Conservation (phyloP, 1,140 invertebrate genomes). For the Calosoma granatense region DNA sequence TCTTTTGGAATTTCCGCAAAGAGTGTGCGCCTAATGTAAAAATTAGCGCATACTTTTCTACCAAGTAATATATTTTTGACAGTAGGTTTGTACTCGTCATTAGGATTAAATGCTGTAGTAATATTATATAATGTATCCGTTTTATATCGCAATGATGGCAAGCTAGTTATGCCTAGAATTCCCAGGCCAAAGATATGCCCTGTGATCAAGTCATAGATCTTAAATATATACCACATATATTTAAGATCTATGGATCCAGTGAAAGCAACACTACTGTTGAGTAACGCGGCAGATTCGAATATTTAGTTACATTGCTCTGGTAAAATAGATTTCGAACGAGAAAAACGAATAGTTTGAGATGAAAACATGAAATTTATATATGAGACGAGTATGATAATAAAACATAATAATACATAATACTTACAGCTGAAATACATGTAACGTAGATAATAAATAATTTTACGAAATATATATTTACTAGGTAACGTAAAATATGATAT, state of each 20-base stretch:
- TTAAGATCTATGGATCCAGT: too few species aligned
- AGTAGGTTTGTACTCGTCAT: conserved; percentile 13
- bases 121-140: conserved; percentile 42
- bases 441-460: not conserved
- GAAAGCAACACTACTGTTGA: too few species aligned
- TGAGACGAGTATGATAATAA: not conserved
- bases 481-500: not conserved
- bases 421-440: not conserved
- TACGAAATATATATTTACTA: not conserved
- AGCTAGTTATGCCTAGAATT: too few species aligned
- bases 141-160: conserved; percentile 56
- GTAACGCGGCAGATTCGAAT: too few species aligned
- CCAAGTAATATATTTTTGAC: conserved; percentile 15
- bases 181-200: too few species aligned
- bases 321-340: not conserved
- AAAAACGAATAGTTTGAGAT: not conserved
- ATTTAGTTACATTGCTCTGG: not conserved
- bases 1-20: conserved; percentile 4
- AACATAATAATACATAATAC: not conserved
- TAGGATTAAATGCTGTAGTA: conserved; percentile 15
- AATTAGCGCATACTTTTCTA: conserved; percentile 11
- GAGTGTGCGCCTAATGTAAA: not conserved
- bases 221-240: too few species aligned
- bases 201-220: too few species aligned
- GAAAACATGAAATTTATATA: not conserved